Evolutionary conservation across 2,888 invertebrate species (phyloP).

Genomic region (Sinelater perroti): DNA sequence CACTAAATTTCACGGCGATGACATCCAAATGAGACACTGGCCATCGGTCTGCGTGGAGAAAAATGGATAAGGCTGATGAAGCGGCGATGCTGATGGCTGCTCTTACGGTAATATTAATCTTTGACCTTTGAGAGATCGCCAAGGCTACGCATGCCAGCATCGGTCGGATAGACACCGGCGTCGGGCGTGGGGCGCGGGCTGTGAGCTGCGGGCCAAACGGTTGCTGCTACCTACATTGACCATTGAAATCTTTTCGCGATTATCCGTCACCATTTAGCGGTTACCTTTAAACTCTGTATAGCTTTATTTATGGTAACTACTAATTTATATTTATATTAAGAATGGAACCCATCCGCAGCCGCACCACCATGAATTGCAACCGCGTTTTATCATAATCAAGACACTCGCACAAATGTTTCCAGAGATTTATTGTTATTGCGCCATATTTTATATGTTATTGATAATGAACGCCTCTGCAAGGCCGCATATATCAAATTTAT

Average conservation of each 20-base stretch:
- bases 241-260: constrained; percentile 20
- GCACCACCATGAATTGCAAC: constrained; percentile 30
- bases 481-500: constrained; percentile 33
- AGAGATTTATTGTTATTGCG: constrained; percentile 43
- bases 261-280: constrained; percentile 33
- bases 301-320: constrained; percentile 35
- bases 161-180: constrained; percentile 14
- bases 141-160: constrained; percentile 45
- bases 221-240: constrained; percentile 26
- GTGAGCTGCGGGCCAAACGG: constrained; percentile 24
- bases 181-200: constrained; percentile 17
- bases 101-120: constrained; percentile 52
- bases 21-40: too few species aligned
- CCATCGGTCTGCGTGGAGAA: not conserved
- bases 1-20: constrained; percentile 6
- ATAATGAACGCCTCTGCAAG: constrained; percentile 38
- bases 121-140: constrained; percentile 52
- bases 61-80: constrained; percentile 12
- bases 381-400: constrained; percentile 37
- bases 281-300: constrained; percentile 35
- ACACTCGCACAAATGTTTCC: constrained; percentile 38
- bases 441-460: constrained; percentile 43
- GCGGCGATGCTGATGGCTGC: constrained; percentile 20
- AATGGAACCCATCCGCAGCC: constrained; percentile 32
- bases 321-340: constrained; percentile 38